phyloP scores from a whole-genome alignment of 2,888 invertebrate genomes.

The Eurytoma adleriae region DNA sequence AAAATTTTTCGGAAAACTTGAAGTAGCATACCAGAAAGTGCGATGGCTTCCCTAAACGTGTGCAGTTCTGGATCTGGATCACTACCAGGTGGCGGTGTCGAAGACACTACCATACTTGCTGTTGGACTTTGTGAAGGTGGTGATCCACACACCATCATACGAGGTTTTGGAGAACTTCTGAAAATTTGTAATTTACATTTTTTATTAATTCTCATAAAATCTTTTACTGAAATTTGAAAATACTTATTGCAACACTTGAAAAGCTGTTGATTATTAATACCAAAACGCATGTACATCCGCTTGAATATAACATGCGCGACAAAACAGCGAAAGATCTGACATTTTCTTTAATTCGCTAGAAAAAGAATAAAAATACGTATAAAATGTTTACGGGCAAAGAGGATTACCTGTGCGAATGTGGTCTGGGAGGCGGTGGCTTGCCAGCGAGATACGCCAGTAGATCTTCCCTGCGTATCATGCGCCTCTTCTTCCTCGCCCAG shows the following conservation, averaged over 20 bases:
- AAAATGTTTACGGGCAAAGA: not conserved
- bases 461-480: slow-evolving; percentile 86
- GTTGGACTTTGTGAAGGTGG: slow-evolving; percentile 76
- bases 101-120: slow-evolving; percentile 74
- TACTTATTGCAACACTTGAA: not conserved
- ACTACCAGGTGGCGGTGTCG: slow-evolving; percentile 73
- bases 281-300: no score
- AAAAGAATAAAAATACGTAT: no score
- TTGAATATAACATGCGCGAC: no score
- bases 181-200: slow-evolving; percentile 42
- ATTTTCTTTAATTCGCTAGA: no score
- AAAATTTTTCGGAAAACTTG: no score
- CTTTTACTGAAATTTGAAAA: not conserved
- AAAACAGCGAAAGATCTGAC: no score
- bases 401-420: slow-evolving; percentile 77
- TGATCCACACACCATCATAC: slow-evolving; percentile 75
- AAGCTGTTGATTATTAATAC: no score
- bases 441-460: slow-evolving; percentile 87
- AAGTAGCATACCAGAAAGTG: slow-evolving; percentile 77
- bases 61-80: slow-evolving; percentile 81
- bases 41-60: slow-evolving; percentile 86
- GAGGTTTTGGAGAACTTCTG: slow-evolving; percentile 78
- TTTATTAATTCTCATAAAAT: not conserved
- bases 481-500: slow-evolving; percentile 86
- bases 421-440: slow-evolving; percentile 81